Evolutionary conservation across 2,797 vertebrate genomes (phyloP), one percentile per base, ranked within the genome.

Genomic region (Hippoglossus hippoglossus): DNA sequence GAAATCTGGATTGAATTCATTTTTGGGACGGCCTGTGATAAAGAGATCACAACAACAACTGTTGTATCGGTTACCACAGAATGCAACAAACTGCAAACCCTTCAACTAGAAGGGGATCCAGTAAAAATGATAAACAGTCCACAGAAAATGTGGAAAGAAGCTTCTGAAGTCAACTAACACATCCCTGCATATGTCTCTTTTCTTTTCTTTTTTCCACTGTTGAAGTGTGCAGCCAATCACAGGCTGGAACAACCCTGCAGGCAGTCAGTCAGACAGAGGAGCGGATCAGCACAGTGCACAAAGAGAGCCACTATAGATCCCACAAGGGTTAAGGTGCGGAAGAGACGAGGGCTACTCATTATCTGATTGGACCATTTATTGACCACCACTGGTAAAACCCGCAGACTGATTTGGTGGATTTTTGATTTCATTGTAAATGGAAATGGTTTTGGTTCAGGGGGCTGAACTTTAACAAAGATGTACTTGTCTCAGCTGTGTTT

Each of bases 221-320:
- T 47, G 13, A 63, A 71, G 26, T 64, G 50, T 67, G 56, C 64
- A 72, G 60, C 75, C 58, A 65, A 39, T 79, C 57, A 69, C 63
- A 65, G 41, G 16, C 60, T 79, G 78, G 70, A 83, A 81, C 52
- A 81, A 65, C 67, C 79, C 75, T 67, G 75, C 63, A 82, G 79
- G 72, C 74, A 53, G 62, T 63, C 53, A 5, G n/a, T 65, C 63
- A 66, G 21, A 63, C 63, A 63, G 68, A 58, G 65, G 80, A 63
- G 46, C 52, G 67, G 52, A 68, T 75, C 70, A 72, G 79, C 59
- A 52, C 59, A 49, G 70, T 41, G 51, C 59, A 73, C 67, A 62
- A 61, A 73, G 34, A 2, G 3, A 75, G 58, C 60, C 54, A 59
- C 39, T 65, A 25, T 54, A 46, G 44, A 82, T 61, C 61, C 73